phyloP scores from a whole-genome alignment of 2,113 vertebrate genomes.

The Chionomys nivalis region DNA sequence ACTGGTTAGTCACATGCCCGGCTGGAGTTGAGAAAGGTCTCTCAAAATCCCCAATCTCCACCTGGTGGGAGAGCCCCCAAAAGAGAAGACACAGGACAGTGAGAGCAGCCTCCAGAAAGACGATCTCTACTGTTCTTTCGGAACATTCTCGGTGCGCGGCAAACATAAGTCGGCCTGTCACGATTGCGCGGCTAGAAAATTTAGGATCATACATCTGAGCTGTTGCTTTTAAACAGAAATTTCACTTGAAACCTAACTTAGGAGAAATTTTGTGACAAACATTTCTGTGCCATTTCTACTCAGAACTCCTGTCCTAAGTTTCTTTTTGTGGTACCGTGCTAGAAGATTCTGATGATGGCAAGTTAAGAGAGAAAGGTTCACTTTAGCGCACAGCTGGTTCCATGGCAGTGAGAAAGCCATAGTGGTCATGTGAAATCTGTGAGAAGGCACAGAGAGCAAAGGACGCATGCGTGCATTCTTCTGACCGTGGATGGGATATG shows the following conservation, averaged over 20 bases:
- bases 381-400: not conserved
- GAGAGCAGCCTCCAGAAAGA: slow-evolving; percentile 38
- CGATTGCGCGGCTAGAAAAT: not conserved
- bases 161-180: slow-evolving; percentile 9
- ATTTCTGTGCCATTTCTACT: not conserved
- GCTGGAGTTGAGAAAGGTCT: slow-evolving; percentile 91
- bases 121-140: slow-evolving; percentile 37
- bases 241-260: slow-evolving; percentile 38
- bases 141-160: not conserved
- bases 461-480: not conserved
- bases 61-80: slow-evolving; percentile 82
- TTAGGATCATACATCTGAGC: not conserved
- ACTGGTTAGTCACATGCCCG: slow-evolving; percentile 87
- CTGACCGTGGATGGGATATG: not conserved
- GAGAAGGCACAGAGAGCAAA: not conserved
- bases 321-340: not conserved
- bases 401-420: not conserved
- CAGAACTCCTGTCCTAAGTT: not conserved
- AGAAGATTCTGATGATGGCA: not conserved
- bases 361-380: not conserved
- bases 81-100: slow-evolving; percentile 51
- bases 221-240: slow-evolving; percentile 48
- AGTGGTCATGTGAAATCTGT: not conserved
- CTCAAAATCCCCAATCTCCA: slow-evolving; percentile 97
- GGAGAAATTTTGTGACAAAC: not conserved